A percentile compares a stretch with the other conserved stretches of the same genome.
Evolutionary conservation across 2,888 invertebrate genomes (phyloP).

Genomic region (Adelognathus sp.): DNA sequence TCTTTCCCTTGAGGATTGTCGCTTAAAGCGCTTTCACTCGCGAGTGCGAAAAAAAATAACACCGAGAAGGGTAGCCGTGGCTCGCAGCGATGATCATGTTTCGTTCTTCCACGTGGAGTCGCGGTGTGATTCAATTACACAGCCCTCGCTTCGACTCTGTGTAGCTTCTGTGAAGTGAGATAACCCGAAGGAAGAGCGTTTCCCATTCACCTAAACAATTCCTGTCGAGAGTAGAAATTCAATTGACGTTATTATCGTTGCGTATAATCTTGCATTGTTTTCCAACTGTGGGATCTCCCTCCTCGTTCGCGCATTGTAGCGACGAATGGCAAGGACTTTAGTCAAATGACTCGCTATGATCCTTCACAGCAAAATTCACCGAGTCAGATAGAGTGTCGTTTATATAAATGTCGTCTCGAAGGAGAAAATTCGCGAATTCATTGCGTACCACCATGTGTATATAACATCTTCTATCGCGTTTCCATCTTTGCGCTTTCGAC

Average conservation of each 20-base stretch:
- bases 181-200: not conserved
- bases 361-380: not conserved
- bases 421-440: not conserved
- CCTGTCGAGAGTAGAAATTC: not conserved
- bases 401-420: not conserved
- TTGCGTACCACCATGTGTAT: too few species aligned
- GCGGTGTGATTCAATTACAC: not conserved
- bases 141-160: not conserved
- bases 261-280: not conserved
- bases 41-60: not conserved
- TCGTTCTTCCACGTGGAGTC: not conserved
- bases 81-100: not conserved
- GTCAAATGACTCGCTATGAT: constrained; percentile 28
- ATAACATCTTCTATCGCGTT: constrained; percentile 17
- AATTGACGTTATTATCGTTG: constrained; percentile 2
- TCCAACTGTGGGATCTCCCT: not conserved
- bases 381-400: not conserved
- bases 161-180: not conserved
- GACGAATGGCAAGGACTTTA: not conserved
- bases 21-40: constrained; percentile 22
- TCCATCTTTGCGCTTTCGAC: constrained; percentile 48
- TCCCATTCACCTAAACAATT: constrained; percentile 19
- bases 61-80: not conserved
- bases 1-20: constrained; percentile 19
- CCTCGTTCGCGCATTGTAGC: not conserved